Conservation (phyloP, 2,888 invertebrate genomes). For the Euzetes globulus region DNA sequence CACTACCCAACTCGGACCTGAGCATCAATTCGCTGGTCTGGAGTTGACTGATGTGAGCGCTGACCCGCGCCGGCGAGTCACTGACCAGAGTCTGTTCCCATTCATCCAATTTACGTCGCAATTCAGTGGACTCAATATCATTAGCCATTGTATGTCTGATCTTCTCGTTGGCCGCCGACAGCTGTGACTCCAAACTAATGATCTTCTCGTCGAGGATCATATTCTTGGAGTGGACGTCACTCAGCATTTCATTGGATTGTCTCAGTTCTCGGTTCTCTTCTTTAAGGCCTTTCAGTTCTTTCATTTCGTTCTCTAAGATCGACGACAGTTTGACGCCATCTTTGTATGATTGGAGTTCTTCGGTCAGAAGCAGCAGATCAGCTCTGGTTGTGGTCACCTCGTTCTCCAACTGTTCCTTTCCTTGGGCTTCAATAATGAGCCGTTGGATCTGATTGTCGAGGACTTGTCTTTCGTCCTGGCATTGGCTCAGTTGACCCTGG, state of each 20-base stretch:
- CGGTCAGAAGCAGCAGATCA: not conserved
- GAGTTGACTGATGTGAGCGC: not conserved
- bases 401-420: not conserved
- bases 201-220: slow-evolving; percentile 26
- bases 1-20: slow-evolving; percentile 1
- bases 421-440: not conserved
- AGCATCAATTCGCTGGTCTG: not conserved
- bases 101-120: not conserved
- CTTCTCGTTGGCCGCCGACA: not conserved
- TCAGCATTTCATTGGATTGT: not conserved
- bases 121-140: not conserved
- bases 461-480: not conserved
- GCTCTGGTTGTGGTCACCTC: slow-evolving; percentile 7
- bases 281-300: not conserved
- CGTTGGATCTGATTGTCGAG: not conserved
- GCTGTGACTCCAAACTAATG: not conserved
- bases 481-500: not conserved
- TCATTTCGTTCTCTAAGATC: slow-evolving; percentile 23
- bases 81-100: slow-evolving; percentile 19
- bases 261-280: slow-evolving; percentile 26
- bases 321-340: slow-evolving; percentile 1
- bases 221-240: slow-evolving; percentile 28
- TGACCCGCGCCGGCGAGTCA: slow-evolving; percentile 20
- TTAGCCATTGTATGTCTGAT: not conserved
- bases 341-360: slow-evolving; percentile 6